A percentile compares a stretch with the other conserved stretches of the same genome.
phyloP scores from a whole-genome alignment of 2,888 invertebrate species.

The Drosophila merina region DNA sequence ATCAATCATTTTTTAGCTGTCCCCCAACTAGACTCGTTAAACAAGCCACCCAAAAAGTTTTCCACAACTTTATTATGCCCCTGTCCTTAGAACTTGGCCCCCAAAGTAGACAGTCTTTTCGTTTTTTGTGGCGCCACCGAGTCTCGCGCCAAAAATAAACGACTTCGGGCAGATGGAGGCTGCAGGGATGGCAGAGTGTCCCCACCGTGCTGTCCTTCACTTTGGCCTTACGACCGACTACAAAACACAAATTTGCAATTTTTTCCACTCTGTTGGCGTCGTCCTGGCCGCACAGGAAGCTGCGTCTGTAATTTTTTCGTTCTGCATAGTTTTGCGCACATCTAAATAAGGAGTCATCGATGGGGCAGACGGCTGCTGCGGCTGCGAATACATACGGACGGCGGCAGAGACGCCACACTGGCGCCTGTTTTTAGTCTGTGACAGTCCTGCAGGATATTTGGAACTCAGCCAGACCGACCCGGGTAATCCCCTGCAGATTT shows the following conservation, averaged over 20 bases:
- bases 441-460: conserved; percentile 38
- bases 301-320: conserved; percentile 65
- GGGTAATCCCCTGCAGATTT: conserved; percentile 43
- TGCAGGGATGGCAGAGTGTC: conserved; percentile 7
- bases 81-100: conserved; percentile 38
- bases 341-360: conserved; percentile 64
- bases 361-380: conserved; percentile 40
- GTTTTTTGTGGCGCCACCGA: conserved; percentile 60
- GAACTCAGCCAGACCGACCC: conserved; percentile 10
- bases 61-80: conserved; percentile 67
- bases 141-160: conserved; percentile 76
- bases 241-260: conserved; percentile 74
- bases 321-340: conserved; percentile 67
- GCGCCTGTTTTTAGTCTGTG: conserved; percentile 64
- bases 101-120: conserved; percentile 35
- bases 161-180: conserved; percentile 51
- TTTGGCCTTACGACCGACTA: conserved; percentile 49
- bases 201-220: conserved; percentile 33
- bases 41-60: conserved; percentile 56
- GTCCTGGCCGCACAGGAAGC: conserved; percentile 63
- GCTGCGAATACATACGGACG: conserved; percentile 40
- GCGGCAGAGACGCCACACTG: conserved; percentile 65
- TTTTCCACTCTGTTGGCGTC: conserved; percentile 62
- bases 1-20: conserved; percentile 70
- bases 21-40: conserved; percentile 45